Evolutionary conservation across 2,113 vertebrate species (phyloP).

Genomic region (Hepsetus odoe): DNA sequence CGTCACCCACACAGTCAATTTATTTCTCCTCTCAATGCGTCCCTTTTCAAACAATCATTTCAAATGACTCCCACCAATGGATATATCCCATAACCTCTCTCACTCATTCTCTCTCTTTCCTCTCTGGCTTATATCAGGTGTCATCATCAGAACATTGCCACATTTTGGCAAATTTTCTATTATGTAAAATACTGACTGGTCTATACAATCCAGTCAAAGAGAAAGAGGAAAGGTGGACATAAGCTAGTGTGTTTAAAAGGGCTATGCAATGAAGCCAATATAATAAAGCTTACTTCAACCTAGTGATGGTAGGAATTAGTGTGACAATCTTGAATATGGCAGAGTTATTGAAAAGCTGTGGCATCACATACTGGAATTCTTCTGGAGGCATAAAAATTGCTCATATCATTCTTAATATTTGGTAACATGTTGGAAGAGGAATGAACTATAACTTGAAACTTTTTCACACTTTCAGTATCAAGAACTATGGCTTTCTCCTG

Average conservation of each 20-base stretch:
- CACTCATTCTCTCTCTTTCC: neutral
- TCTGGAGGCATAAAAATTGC: too few relatives aligned
- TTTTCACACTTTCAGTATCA: too few relatives aligned
- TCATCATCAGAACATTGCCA: slow-evolving; percentile 21
- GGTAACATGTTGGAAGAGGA: too few relatives aligned
- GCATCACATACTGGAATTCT: too few relatives aligned
- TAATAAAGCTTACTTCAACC: too few relatives aligned
- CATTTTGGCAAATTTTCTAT: neutral
- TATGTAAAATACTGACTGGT: neutral
- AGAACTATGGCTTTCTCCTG: too few relatives aligned
- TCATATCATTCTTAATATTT: too few relatives aligned
- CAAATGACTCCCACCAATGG: slow-evolving; percentile 46
- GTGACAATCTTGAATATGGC: too few relatives aligned
- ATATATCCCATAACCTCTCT: slow-evolving; percentile 28
- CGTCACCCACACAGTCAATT: slow-evolving; percentile 37
- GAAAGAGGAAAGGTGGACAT: neutral
- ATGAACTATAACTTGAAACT: too few relatives aligned
- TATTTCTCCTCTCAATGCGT: slow-evolving; percentile 56
- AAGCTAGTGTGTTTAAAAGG: neutral
- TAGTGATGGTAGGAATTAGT: too few relatives aligned
- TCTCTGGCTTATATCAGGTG: slow-evolving; percentile 39
- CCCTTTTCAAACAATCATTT: slow-evolving; percentile 49
- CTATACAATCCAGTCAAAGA: slow-evolving; percentile 17
- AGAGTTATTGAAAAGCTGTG: too few relatives aligned
- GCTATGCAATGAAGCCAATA: neutral